A percentile compares a stretch with the other conserved stretches of the same genome.
Evolutionary conservation across 2,113 vertebrate genomes (phyloP).

Genomic region (Indicator maculatus): DNA sequence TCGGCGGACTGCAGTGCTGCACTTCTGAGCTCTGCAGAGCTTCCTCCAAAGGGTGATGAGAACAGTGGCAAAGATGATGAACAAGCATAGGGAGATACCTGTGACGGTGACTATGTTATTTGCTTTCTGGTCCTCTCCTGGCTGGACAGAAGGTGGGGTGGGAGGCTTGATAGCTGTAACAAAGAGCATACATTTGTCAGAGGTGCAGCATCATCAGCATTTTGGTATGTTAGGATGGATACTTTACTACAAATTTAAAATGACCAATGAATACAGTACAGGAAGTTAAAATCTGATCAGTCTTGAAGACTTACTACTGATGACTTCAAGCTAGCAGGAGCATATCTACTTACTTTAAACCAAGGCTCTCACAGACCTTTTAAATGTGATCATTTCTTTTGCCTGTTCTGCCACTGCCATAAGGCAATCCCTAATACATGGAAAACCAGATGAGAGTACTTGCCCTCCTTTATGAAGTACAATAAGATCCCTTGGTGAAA

Average conservation of each 20-base stretch:
- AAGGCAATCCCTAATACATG: not conserved
- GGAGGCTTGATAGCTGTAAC: conserved; percentile 58
- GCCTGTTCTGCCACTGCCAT: not conserved
- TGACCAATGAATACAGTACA: not conserved
- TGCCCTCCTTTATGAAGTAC: not conserved
- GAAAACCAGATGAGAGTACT: not conserved
- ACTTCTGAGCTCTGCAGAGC: conserved; percentile 84
- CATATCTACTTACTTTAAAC: not conserved
- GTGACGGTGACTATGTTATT: conserved; percentile 87
- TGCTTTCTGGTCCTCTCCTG: conserved; percentile 70
- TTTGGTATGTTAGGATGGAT: not conserved
- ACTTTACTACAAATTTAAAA: not conserved
- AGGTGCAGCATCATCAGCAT: not conserved
- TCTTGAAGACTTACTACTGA: not conserved
- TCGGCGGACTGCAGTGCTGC: conserved; percentile 74
- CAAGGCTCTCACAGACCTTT: not conserved
- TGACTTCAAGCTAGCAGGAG: not conserved
- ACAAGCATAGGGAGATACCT: conserved; percentile 90
- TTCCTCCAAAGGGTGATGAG: conserved; percentile 91
- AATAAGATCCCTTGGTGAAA: not conserved
- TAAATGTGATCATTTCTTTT: not conserved
- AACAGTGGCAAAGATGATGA: conserved; percentile 88
- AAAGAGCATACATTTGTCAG: not conserved
- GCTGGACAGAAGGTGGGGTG: conserved; percentile 49
- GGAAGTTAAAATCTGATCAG: not conserved